Conservation (phyloP, 2,888 invertebrate species). For the Fissipunctia ypsillon region DNA sequence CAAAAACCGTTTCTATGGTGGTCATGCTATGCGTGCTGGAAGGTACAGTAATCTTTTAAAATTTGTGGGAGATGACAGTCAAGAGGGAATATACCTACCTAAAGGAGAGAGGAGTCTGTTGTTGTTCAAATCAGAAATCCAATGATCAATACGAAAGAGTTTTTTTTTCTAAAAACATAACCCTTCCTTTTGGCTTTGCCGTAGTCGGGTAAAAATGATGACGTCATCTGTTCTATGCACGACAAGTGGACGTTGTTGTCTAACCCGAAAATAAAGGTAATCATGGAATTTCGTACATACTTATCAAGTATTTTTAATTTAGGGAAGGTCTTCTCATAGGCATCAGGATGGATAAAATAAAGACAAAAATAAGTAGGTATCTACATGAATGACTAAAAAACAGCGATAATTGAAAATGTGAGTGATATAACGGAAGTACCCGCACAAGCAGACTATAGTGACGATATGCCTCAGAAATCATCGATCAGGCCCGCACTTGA, state of each 20-base stretch:
- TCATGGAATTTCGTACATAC: background rate
- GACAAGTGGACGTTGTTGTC: background rate
- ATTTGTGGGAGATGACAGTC: background rate
- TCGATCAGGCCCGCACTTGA: slow-evolving; percentile 65
- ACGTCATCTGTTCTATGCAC: background rate
- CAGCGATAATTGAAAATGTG: slow-evolving; percentile 30
- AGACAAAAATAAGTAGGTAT: background rate
- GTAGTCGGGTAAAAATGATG: background rate
- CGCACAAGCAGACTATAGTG: slow-evolving; percentile 55
- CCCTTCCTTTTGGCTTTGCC: background rate
- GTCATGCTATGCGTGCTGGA: too few species aligned
- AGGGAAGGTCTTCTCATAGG: background rate
- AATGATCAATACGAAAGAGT: background rate
- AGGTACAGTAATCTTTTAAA: background rate
- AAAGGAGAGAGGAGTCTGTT: background rate
- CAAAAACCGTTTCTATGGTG: too few species aligned
- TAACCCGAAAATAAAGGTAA: background rate
- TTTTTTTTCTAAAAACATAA: background rate
- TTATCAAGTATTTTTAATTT: background rate
- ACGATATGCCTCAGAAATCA: slow-evolving; percentile 56
- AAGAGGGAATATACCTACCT: background rate
- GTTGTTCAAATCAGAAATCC: background rate
- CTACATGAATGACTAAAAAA: slow-evolving; percentile 1
- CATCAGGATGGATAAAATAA: background rate
- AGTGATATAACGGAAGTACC: slow-evolving; percentile 64